Evolutionary conservation across 2,888 invertebrate species (phyloP).

Genomic region (Omphaloscelis lunosa): DNA sequence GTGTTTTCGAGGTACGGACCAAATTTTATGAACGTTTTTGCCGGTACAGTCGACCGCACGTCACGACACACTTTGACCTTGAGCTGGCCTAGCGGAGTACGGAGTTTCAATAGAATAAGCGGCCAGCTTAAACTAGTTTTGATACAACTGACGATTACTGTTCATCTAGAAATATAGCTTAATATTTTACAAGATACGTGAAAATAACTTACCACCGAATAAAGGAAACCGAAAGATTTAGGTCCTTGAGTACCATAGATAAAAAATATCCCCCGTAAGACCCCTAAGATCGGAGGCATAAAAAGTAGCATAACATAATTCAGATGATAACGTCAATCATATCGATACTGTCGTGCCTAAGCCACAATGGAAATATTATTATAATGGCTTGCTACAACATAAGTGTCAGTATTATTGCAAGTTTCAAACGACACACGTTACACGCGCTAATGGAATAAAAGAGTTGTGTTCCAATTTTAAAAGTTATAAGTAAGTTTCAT

Average conservation of each 20-base stretch:
- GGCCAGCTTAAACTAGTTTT: background rate
- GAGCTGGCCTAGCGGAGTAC: background rate
- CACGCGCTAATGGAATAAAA: slow-evolving; percentile 45
- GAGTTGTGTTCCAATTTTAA: slow-evolving; percentile 28
- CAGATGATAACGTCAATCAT: slow-evolving; percentile 65
- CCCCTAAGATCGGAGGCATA: slow-evolving; percentile 31
- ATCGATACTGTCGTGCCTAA: slow-evolving; percentile 49
- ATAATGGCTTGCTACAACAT: slow-evolving; percentile 35
- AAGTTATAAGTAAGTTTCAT: slow-evolving; percentile 38
- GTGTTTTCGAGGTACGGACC: no score
- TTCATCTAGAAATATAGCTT: background rate
- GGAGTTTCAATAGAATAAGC: background rate
- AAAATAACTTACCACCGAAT: background rate
- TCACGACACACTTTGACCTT: background rate
- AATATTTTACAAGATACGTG: background rate
- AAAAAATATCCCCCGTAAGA: slow-evolving; percentile 12
- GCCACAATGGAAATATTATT: slow-evolving; percentile 55
- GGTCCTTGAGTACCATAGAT: background rate
- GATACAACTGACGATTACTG: background rate
- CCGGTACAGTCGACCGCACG: background rate
- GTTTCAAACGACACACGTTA: slow-evolving; percentile 34
- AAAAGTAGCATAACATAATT: slow-evolving; percentile 15
- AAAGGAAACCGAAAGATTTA: background rate
- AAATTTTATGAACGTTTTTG: background rate
- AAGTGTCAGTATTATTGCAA: slow-evolving; percentile 48